These are phyloP conservation scores for Yponomeuta plumbellus DNA, from an alignment of 2,888 invertebrate genomes.

Conservation along the genomic window DNA sequence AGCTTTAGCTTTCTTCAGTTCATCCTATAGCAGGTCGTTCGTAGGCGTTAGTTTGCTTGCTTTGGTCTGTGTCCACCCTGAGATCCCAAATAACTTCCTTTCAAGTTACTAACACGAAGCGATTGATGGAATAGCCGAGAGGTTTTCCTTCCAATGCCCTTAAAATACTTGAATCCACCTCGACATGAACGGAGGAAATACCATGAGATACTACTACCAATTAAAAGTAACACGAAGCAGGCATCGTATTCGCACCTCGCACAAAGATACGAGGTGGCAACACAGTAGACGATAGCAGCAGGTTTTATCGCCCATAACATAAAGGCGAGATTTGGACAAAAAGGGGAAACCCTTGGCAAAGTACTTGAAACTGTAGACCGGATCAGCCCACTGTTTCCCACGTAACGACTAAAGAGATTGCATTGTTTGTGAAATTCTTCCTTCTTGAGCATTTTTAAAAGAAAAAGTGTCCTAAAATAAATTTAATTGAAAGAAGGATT, in stretches of 20 bases:
- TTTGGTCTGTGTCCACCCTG: no score
- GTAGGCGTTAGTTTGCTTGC: no score
- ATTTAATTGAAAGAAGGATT: no score
- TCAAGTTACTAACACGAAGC: background rate
- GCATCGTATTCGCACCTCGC: constrained; percentile 60
- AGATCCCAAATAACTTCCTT: background rate
- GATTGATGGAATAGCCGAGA: background rate
- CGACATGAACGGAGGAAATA: constrained; percentile 1
- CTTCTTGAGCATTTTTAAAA: background rate
- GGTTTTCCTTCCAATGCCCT: background rate
- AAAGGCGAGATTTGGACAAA: background rate
- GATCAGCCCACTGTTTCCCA: background rate
- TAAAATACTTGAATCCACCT: background rate
- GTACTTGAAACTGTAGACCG: background rate
- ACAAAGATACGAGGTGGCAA: constrained; percentile 26
- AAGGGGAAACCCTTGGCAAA: background rate
- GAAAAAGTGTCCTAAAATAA: background rate
- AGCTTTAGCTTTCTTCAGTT: no score
- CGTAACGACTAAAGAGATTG: background rate
- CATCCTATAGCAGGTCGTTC: no score
- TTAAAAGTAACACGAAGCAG: constrained; percentile 64
- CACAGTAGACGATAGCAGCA: background rate
- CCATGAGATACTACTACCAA: constrained; percentile 38
- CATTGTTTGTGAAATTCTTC: constrained; percentile 3
- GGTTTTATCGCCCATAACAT: background rate